A percentile compares a stretch with the other conserved stretches of the same genome.
Evolutionary conservation across 2,888 invertebrate species (phyloP).

Genomic region (Lordiphosa andalusiaca): DNA sequence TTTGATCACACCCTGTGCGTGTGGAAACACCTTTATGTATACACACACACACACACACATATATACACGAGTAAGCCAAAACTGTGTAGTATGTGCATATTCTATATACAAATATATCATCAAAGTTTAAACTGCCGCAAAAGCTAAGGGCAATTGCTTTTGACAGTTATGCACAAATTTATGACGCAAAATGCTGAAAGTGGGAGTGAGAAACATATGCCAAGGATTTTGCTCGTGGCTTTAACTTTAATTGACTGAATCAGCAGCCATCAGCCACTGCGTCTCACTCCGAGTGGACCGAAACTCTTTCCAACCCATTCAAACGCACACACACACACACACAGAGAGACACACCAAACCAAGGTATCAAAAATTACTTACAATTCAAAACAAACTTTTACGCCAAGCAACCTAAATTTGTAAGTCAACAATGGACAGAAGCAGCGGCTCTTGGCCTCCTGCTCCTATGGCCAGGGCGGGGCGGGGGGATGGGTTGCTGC

Average conservation of each 20-base stretch:
- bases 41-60: no score
- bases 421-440: constrained; percentile 64
- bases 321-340: background rate
- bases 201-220: constrained; percentile 44
- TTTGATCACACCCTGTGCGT: constrained; percentile 9
- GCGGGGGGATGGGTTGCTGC: constrained; percentile 32
- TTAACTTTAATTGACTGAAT: constrained; percentile 66
- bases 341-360: constrained; percentile 18
- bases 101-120: constrained; percentile 68
- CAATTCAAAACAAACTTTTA: constrained; percentile 73
- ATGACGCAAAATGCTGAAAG: constrained; percentile 69
- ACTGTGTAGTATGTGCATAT: constrained; percentile 23
- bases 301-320: background rate
- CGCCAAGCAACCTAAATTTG: constrained; percentile 71
- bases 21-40: constrained; percentile 21
- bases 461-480: constrained; percentile 1
- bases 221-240: constrained; percentile 22
- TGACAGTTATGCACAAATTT: constrained; percentile 76
- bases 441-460: constrained; percentile 1
- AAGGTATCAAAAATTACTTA: constrained; percentile 73
- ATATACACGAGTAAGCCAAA: constrained; percentile 21
- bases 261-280: constrained; percentile 38
- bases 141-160: constrained; percentile 75
- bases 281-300: constrained; percentile 1
- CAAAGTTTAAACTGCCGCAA: constrained; percentile 75